A percentile compares a stretch with the other conserved stretches of the same genome.
Evolutionary conservation across 2,888 invertebrate species (phyloP).

Genomic region (Pandemis corylana): DNA sequence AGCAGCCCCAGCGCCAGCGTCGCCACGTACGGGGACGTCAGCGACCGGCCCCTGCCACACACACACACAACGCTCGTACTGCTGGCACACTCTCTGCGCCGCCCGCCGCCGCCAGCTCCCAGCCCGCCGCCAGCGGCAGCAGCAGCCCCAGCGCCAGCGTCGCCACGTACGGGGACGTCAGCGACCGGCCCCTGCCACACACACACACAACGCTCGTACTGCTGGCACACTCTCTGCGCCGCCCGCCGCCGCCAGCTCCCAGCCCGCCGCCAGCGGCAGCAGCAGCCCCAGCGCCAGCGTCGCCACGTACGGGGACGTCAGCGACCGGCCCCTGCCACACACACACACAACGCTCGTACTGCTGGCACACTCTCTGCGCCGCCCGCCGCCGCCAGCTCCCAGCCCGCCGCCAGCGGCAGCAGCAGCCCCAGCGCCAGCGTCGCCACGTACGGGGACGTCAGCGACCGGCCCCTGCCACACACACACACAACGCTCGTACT

Average conservation of each 20-base stretch:
- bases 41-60: conserved; percentile 96
- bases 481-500: background rate
- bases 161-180: conserved; percentile 96
- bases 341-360: background rate
- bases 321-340: conserved; percentile 96
- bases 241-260: conserved; percentile 83
- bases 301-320: conserved; percentile 96
- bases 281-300: conserved; percentile 94
- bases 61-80: background rate
- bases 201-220: background rate
- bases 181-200: conserved; percentile 96
- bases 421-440: conserved; percentile 94
- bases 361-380: conserved; percentile 36
- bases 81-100: conserved; percentile 36
- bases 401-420: conserved; percentile 95
- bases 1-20: conserved; percentile 94
- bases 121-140: conserved; percentile 95
- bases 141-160: conserved; percentile 94
- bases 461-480: conserved; percentile 96
- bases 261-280: conserved; percentile 95
- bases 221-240: conserved; percentile 36
- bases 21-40: conserved; percentile 96
- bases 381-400: conserved; percentile 83
- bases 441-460: conserved; percentile 96
- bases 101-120: conserved; percentile 83